A percentile compares a stretch with the other conserved stretches of the same genome.
These are phyloP conservation scores for Caenorhabditis drosophilae DNA, from an alignment of 2,888 invertebrate species.

Conservation along the genomic window DNA sequence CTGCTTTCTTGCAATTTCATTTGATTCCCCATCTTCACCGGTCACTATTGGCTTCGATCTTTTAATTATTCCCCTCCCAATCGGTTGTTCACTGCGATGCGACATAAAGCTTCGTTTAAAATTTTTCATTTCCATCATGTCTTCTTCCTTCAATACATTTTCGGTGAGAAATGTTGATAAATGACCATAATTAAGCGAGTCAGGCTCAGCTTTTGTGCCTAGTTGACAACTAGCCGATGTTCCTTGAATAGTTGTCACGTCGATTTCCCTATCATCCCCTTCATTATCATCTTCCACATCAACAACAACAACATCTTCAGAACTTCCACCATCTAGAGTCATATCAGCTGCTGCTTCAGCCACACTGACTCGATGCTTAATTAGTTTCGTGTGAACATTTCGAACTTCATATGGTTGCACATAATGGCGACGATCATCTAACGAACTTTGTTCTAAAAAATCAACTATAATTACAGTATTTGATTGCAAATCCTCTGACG, in stretches of 20 bases:
- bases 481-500: conserved; percentile 4
- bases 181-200: no score
- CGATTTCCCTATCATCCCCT: background rate
- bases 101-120: no score
- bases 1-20: background rate
- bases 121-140: no score
- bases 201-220: no score
- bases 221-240: no score
- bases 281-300: background rate
- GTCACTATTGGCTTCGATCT: no score
- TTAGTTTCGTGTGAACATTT: conserved; percentile 34
- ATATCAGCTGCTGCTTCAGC: background rate
- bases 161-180: no score
- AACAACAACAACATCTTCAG: background rate
- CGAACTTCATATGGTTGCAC: conserved; percentile 53
- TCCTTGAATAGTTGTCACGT: no score
- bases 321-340: background rate
- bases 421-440: conserved; percentile 36
- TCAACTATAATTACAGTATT: background rate
- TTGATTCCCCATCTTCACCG: background rate
- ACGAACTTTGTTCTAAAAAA: conserved; percentile 19
- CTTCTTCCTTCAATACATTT: no score
- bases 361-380: background rate
- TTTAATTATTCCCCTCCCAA: no score
- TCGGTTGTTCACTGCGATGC: no score